Percentiles rank a stretch among this genome's conserved stretches.
phyloP scores from a whole-genome alignment of 2,888 invertebrate genomes.

The Slavum lentiscoides region DNA sequence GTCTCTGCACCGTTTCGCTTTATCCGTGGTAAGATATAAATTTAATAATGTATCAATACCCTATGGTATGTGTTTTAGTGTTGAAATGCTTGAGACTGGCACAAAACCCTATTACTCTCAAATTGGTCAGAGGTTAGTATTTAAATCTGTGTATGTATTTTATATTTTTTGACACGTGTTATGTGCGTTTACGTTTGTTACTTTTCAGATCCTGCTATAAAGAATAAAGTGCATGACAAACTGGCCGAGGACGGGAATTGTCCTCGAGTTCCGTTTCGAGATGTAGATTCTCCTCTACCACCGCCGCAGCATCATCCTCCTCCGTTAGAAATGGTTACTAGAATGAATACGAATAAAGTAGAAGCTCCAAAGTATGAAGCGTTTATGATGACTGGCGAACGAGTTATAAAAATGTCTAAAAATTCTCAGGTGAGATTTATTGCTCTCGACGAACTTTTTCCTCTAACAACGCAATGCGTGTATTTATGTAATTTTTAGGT shows the following conservation, averaged over 20 bases:
- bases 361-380: conserved; percentile 76
- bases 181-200: not conserved
- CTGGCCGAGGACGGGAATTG: conserved; percentile 55
- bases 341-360: conserved; percentile 47
- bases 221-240: conserved; percentile 64
- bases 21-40: not conserved
- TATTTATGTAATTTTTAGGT: conserved; percentile 27
- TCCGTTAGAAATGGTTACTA: conserved; percentile 56
- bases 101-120: conserved; percentile 85
- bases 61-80: conserved; percentile 70
- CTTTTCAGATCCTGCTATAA: conserved; percentile 79
- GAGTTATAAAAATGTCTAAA: conserved; percentile 88
- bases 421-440: conserved; percentile 67
- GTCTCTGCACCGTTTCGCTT: not conserved
- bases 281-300: conserved; percentile 53
- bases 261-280: conserved; percentile 58
- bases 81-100: conserved; percentile 91
- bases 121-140: conserved; percentile 84
- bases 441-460: conserved; percentile 60
- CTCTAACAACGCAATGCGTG: not conserved
- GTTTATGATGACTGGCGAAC: conserved; percentile 97
- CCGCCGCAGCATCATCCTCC: conserved; percentile 56
- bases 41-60: not conserved
- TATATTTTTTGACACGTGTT: not conserved
- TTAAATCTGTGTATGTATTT: conserved; percentile 23